Evolutionary conservation across 2,113 vertebrate genomes (phyloP), one percentile per base, ranked within the genome.

Genomic region (Corydoras maculifer): DNA sequence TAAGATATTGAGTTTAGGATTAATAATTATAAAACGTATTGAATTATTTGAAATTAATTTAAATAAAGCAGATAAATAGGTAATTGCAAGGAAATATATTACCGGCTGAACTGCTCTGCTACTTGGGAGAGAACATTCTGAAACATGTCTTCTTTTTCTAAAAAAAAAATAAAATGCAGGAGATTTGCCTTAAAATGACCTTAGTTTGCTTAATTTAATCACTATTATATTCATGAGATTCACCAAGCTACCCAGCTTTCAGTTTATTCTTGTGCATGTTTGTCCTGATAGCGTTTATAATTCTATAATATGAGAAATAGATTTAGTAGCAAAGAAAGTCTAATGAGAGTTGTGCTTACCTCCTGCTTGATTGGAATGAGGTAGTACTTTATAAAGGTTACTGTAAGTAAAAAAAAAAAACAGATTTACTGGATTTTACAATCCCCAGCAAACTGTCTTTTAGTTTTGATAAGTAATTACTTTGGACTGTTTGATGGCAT

Each of bases 71-170:
- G 15, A 55, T 53, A 25, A 25, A 25, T 25, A 25, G 18, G 2
- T 25, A 25, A 25, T n/a, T 32, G 30, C 8, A 8, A 3, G n/a
- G 8, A 58, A 58, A 70, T 29, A 8, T 2, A 29, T 82, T 90
- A 97, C 96, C 94, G 94, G 14, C 92, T 94, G 84, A 98, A 91
- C 80, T 97, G 96, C 71, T 98, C 96, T 0, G 91, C 91, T 73
- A 96, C 90, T 84, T 97, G 95, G 12, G 91, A 88, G 82, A 98
- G 62, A 80, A 94, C 86, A 10, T 90, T 94, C 85, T 96, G 94
- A 83, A 94, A 90, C 78, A 96, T 81, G 78, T 97, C 94, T 79
- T 97, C 94, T 85, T 92, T 95, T 31, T 97, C 94, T 96, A 82
- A 82, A 14, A 54, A 12, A 30, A 63, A 55, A 18, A 49, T 51